Conservation (phyloP, 2,888 invertebrate genomes). For the Ophion ventricosus region DNA sequence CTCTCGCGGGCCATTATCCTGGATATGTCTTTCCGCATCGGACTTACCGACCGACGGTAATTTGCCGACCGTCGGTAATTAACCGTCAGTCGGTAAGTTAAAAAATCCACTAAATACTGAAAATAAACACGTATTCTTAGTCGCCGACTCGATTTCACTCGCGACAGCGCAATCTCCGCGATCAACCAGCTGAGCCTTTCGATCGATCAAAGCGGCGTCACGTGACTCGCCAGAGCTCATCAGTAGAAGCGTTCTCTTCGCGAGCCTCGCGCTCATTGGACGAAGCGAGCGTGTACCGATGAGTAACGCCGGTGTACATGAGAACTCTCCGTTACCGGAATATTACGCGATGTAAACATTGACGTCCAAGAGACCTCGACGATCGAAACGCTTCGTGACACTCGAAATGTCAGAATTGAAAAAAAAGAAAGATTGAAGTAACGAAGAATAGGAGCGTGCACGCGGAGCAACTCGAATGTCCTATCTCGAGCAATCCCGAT, state of each 20-base stretch:
- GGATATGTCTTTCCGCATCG: not conserved
- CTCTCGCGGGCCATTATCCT: constrained; percentile 20
- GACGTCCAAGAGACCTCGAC: constrained; percentile 3
- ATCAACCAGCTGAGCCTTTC: not conserved
- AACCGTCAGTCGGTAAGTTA: not conserved
- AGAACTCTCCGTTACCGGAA: constrained; percentile 9
- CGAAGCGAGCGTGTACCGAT: not conserved
- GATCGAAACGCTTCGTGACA: constrained; percentile 6
- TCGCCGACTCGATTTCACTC: constrained; percentile 8
- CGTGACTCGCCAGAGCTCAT: not conserved
- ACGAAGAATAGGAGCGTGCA: constrained; percentile 2
- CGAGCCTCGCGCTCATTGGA: not conserved
- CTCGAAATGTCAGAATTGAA: constrained; percentile 37
- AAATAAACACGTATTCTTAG: not conserved
- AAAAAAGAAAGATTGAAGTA: not conserved
- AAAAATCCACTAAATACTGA: not conserved
- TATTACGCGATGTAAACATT: constrained; percentile 22
- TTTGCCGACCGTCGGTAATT: no score
- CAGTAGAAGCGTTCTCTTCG: constrained; percentile 8
- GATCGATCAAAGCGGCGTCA: constrained; percentile 3
- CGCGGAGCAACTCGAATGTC: constrained; percentile 15
- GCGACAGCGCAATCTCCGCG: not conserved
- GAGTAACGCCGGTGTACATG: not conserved
- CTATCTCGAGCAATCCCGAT: not conserved
- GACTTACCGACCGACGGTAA: constrained; percentile 14